Evolutionary conservation across 2,113 vertebrate genomes (phyloP), one percentile per base, ranked within the genome.

Genomic region (Sylvietta virens): DNA sequence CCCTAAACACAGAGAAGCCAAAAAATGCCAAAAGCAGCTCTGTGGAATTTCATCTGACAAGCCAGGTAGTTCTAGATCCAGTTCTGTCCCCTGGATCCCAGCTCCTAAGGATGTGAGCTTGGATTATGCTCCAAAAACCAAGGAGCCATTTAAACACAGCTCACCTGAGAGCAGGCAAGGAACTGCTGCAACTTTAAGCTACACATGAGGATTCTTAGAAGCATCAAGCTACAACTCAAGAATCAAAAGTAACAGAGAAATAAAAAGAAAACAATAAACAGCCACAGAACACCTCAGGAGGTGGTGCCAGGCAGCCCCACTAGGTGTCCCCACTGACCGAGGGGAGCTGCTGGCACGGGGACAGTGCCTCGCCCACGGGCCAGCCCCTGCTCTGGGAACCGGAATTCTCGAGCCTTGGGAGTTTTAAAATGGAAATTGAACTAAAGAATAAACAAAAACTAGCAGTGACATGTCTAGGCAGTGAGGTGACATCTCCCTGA

Each of bases 301-400:
- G 5, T 28, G 62, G 61, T 67, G 70, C 45, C 81, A 54, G 40
- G 37, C 60, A 61, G 61, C 35, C 33, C 90, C 82, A 81, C 90
- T 92, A 92, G 90, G 19, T 92, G 90, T 80, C 90, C 64, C 54
- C 69, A 67, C 1, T 69, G 82, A 56, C 76, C 61, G 1, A 17
- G 23, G 40, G 40, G 58, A 85, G 40, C n/a, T 21, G 24, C 51
- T 21, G 86, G 50, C 50, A 37, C 50, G 5, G 42, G 30, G 31
- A 50, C 4, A 0, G 26, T 4, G 58, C 42, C 30, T 19, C 13
- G 3, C 60, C 60, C 69, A 74, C 1, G 4, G 10, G 15, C 1
- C 76, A 35, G 20, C 33, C 30, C 6, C 69, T 7, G 10, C 7
- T 15, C 62, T 5, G 53, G 35, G 57, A 70, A 16, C 7, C 1